Conservation (phyloP, 2,113 vertebrate genomes). For the Osmerus mordax region DNA sequence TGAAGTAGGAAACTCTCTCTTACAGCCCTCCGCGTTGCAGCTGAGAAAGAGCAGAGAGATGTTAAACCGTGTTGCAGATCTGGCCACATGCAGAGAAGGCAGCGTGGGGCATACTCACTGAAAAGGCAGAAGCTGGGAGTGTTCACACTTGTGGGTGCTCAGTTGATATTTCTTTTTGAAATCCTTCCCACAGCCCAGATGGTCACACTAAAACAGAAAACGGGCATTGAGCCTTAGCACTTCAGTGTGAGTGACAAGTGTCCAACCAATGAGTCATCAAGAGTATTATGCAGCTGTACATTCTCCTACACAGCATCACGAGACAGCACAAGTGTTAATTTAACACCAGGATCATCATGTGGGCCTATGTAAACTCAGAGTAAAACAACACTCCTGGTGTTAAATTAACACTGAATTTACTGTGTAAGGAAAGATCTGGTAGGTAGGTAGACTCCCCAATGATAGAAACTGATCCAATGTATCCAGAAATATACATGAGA, state of each 20-base stretch:
- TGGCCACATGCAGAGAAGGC: neutral
- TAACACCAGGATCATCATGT: too few relatives aligned
- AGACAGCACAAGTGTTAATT: too few relatives aligned
- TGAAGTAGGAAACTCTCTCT: slow-evolving; percentile 68
- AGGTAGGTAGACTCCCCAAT: too few relatives aligned
- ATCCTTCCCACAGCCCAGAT: slow-evolving; percentile 75
- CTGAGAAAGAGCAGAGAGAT: slow-evolving; percentile 47
- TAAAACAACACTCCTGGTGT: too few relatives aligned
- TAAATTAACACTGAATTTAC: too few relatives aligned
- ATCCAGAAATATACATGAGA: too few relatives aligned
- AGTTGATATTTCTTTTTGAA: slow-evolving; percentile 89
- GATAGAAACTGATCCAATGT: too few relatives aligned
- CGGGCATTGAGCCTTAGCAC: slow-evolving; percentile 18
- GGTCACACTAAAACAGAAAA: slow-evolving; percentile 72
- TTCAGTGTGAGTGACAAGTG: too few relatives aligned
- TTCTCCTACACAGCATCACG: neutral
- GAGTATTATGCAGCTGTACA: neutral
- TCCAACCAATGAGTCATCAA: neutral
- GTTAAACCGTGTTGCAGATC: neutral
- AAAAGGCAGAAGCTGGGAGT: slow-evolving; percentile 74
- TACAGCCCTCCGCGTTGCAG: slow-evolving; percentile 78
- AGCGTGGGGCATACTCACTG: slow-evolving; percentile 70
- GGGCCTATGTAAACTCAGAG: too few relatives aligned
- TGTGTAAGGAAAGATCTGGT: too few relatives aligned
- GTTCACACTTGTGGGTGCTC: slow-evolving; percentile 79